Base-by-base conservation (phyloP, 2,888 invertebrate genomes). In the Eutolmus rufibarbis region DNA sequence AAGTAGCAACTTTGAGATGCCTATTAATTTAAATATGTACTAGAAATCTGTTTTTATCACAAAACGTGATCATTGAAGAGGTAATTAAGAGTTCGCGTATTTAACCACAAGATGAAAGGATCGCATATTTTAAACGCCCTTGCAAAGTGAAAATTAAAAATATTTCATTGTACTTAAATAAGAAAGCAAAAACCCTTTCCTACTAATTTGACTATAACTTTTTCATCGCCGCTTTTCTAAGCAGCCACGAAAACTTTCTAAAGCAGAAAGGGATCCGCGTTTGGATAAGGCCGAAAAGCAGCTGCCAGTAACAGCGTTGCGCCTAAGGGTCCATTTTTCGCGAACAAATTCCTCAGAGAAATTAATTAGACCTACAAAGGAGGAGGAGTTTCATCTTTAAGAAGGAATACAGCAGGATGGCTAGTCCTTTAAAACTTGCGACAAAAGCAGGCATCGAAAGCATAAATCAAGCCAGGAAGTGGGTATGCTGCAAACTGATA, bases 351-450 rank as follows among this genome's bases (percentile, higher is more conserved):
- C n/a, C 5, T 37, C 82, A 46, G 34, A 85, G 46, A 57, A 85
- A 86, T 86, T 86, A 86, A 86, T 86, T 86, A 86, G 77, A 56
- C n/a, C 74, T 51, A 34, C 51, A 86, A 28, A 77, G 77, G 43
- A 77, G 86, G n/a, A 56, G 28, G 16, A 37, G 77, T 40, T 28
- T 56, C 34, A 37, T 86, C 56, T 34, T 57, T 77, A 28, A 43
- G 19, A n/a, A 46, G 51, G 56, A 77, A 34, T 46, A n/a, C 51
- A 14, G 56, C 5, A 51, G 37, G 31, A 74, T 19, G 66, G 66
- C 66, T 74, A 74, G 74, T 34, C 43, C 34, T 46, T 56, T 86
- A 77, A 86, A 86, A 51, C 77, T 77, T 86, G 56, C 86, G 86
- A 86, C 77, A 74, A 76, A 28, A 34, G 16, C 23, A 43, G 34